Conservation (phyloP, 2,113 vertebrate species). For the Junco hyemalis region DNA sequence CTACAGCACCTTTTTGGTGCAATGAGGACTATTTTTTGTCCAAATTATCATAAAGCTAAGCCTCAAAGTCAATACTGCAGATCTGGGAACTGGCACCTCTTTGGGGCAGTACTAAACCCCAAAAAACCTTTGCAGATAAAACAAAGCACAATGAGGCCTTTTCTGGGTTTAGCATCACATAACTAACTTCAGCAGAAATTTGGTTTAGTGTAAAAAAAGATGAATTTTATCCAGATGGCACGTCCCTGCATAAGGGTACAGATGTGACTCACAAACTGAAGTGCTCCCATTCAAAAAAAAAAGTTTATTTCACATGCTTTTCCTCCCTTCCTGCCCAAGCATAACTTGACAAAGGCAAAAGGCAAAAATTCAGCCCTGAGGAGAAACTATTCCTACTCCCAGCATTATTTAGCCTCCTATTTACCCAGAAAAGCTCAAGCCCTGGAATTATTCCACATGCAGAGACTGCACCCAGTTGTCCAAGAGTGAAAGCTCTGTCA, state of each 20-base stretch:
- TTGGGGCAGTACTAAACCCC: background rate
- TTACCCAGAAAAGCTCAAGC: background rate
- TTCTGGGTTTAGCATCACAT: background rate
- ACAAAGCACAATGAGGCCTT: fast-evolving
- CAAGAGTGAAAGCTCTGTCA: background rate
- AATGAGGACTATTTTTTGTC: background rate
- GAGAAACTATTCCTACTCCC: background rate
- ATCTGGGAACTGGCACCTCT: background rate
- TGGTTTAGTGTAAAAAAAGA: background rate
- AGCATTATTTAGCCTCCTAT: background rate
- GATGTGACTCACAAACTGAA: background rate
- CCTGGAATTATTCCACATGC: background rate
- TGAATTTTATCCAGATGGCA: background rate
- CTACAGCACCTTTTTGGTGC: background rate
- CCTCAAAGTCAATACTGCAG: background rate
- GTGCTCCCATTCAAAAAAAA: background rate
- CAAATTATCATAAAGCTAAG: background rate
- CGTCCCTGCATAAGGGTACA: background rate
- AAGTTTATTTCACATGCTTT: fast-evolving
- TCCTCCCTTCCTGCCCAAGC: background rate
- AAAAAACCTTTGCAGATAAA: background rate
- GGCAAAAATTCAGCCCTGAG: background rate
- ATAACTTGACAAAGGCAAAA: background rate
- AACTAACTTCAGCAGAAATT: background rate
- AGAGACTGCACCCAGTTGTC: background rate